Evolutionary conservation across 2,797 vertebrate species (phyloP), one percentile per base, ranked within the genome.

Genomic region (Gastrophryne carolinensis): DNA sequence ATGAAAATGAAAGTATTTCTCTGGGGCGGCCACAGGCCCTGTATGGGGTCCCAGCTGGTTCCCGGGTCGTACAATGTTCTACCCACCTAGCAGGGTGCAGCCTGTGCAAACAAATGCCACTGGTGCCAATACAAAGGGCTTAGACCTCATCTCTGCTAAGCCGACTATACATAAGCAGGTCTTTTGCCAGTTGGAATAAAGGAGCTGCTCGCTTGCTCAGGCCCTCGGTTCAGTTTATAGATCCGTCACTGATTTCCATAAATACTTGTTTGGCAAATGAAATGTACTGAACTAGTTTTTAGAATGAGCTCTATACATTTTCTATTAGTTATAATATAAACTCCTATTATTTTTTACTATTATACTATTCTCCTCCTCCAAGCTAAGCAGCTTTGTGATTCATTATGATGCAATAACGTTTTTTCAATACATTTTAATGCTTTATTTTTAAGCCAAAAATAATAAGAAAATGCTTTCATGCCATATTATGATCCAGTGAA

Each of bases 1-100:
- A 35, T 44, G 52, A 65, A 65, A 73, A 57, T 57, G 37, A 65
- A 73, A 73, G 61, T 57, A 61, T 73, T 64, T 73, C 49, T 64
- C 30, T 44, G 29, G 50, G 53, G 57, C 17, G 19, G 39, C 35
- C 49, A 49, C 44, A 54, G 23, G 44, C 50, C 61, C 27, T 57
- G 56, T 58, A 37, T 47, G 8, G 41, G 11, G 34, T 34, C 72
- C 32, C 41, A 49, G 72, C 34, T 26, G 72, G 50, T 34, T 19
- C 7, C 27, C 13, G 1, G 44, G 17, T 64, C 71, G 56, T 60
- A 64, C 64, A 60, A 52, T 21, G 15, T 27, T 73, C 26, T 47
- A 32, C 12, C 0, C 21, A 24, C 56, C 24, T 35, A 57, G 39
- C 63, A 27, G 72, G 53, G 37, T 12, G 29, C 17, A 60, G 58